phyloP scores from a whole-genome alignment of 2,797 vertebrate genomes.

The Lates japonicus region DNA sequence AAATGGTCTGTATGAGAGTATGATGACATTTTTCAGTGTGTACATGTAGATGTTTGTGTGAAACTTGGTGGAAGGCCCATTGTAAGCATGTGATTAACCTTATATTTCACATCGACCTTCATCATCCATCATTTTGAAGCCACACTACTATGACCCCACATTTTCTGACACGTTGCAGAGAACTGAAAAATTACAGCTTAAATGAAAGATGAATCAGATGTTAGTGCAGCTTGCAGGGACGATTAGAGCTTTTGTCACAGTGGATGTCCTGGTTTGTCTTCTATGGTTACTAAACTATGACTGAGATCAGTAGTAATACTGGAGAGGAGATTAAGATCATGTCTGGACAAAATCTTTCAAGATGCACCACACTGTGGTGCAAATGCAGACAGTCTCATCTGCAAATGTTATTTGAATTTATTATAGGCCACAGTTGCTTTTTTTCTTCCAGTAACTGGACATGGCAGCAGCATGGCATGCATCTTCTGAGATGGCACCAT shows the following conservation, averaged over 20 bases:
- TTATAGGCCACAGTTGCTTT: conserved; percentile 7
- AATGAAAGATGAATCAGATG: conserved; percentile 21
- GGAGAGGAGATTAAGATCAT: conserved; percentile 12
- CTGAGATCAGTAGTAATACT: not conserved
- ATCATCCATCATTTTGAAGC: conserved; percentile 51
- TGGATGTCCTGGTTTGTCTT: conserved; percentile 38
- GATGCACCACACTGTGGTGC: not conserved
- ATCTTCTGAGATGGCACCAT: conserved; percentile 27
- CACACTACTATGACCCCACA: too few species aligned
- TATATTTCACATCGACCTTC: conserved; percentile 36
- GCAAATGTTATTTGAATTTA: conserved; percentile 37
- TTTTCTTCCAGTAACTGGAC: conserved; percentile 14
- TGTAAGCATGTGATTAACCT: conserved; percentile 47
- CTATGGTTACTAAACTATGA: conserved; percentile 14
- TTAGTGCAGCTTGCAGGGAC: not conserved
- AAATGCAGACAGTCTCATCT: not conserved
- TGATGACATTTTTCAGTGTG: conserved; percentile 34
- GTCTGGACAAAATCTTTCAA: conserved; percentile 6
- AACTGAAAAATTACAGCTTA: conserved; percentile 1
- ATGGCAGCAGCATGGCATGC: conserved; percentile 10
- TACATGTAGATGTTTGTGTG: conserved; percentile 24
- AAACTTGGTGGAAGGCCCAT: conserved; percentile 29
- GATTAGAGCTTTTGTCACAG: conserved; percentile 24
- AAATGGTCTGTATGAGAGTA: conserved; percentile 7
- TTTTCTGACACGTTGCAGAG: conserved; percentile 8